Base-by-base conservation (phyloP, 2,797 vertebrate species). In the Eulemur albifrons region DNA sequence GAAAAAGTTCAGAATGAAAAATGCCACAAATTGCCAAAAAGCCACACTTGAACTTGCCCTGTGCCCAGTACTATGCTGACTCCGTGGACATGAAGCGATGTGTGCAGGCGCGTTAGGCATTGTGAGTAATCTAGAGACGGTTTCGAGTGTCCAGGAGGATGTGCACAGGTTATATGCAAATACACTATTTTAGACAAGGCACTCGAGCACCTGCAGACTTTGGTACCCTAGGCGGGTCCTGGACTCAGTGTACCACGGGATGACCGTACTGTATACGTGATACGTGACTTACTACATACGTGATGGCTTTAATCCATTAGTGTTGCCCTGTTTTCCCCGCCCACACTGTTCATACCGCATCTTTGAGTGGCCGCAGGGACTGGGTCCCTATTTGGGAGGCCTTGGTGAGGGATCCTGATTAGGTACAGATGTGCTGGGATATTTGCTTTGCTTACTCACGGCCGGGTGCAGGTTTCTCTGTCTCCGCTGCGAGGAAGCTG, bases 401-500 rank as follows among this genome's bases (percentile, higher is more conserved):
- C 2, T n/a, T 50, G 61, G 35, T 80, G 63, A 76, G 75, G 81
- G 92, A 88, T 15, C 10, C 79, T 70, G 54, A 87, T 75, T 52
- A 93, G 57, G n/a, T 23, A 73, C 85, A 88, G 77, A 88, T 84
- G 45, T 23, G 21, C 25, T 65, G 27, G 38, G 38, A 65, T 72
- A 52, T 77, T 96, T 89, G 54, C 82, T 91, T 94, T 25, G 2
- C 80, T 95, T 88, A 69, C 75, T 94, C 57, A 87, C 38, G 48
- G 25, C 54, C 50, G 54, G 23, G 57, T 91, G 27, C 84, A 63
- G 79, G 40, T 93, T 96, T 95, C 94, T 95, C 21, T 80, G 67
- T 63, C 21, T 69, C 86, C 11, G 81, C 32, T 54, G 89, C 43
- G n/a, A 91, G 93, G 93, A 94, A 95, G 82, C 84, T 88, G 93